Percentiles rank a stretch among this genome's conserved stretches.
These are phyloP conservation scores for Echeneis naucrates DNA, from an alignment of 2,797 vertebrate species.

Conservation along the genomic window DNA sequence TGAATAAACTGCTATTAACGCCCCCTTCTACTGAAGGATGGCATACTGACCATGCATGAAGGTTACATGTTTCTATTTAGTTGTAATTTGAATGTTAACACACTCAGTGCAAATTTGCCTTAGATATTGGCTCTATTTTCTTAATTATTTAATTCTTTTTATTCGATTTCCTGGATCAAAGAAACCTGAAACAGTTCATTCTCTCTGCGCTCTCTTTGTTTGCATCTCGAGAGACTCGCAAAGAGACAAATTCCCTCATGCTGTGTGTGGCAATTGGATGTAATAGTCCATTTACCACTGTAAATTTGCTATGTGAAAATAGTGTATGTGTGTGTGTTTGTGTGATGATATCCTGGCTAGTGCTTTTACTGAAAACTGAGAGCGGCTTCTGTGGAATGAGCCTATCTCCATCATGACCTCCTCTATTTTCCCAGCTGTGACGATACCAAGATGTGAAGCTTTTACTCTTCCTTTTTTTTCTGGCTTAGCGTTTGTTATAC, in stretches of 20 bases:
- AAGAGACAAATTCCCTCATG: slow-evolving; percentile 63
- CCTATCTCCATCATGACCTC: slow-evolving; percentile 64
- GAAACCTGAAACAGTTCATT: slow-evolving; percentile 44
- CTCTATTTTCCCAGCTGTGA: slow-evolving; percentile 83
- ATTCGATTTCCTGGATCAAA: slow-evolving; percentile 47
- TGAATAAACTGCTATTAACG: neutral
- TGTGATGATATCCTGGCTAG: slow-evolving; percentile 48
- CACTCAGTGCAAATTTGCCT: neutral
- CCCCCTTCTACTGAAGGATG: neutral
- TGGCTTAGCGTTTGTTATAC: slow-evolving; percentile 71
- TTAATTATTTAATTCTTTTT: slow-evolving; percentile 34
- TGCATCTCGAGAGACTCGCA: slow-evolving; percentile 52
- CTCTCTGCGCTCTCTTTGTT: slow-evolving; percentile 29
- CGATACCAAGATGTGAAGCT: slow-evolving; percentile 70
- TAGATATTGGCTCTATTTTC: slow-evolving; percentile 27
- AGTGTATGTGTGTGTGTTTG: slow-evolving; percentile 26
- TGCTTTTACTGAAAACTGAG: slow-evolving; percentile 66
- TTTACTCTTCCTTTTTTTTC: slow-evolving; percentile 41
- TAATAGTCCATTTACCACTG: slow-evolving; percentile 74
- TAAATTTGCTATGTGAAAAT: slow-evolving; percentile 65
- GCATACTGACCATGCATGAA: neutral
- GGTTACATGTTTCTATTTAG: neutral
- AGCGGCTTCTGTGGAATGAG: slow-evolving; percentile 63
- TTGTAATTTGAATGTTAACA: slow-evolving; percentile 3
- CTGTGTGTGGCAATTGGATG: slow-evolving; percentile 75